Percentiles rank a stretch among this genome's conserved stretches.
phyloP scores from a whole-genome alignment of 2,888 invertebrate genomes.

The Tetheella fluctuosa region DNA sequence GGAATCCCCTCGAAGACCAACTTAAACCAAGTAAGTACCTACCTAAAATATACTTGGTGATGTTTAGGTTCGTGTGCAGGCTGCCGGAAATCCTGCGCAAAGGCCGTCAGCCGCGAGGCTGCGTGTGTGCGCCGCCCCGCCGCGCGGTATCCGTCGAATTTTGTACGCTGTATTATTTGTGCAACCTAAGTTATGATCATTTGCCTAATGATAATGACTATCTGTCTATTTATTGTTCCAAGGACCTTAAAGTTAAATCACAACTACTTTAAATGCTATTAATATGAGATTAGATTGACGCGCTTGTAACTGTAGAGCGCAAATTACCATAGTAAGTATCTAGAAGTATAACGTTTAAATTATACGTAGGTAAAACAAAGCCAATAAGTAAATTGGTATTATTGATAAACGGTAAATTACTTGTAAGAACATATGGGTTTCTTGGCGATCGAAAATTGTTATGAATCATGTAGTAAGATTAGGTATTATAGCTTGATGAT shows the following conservation, averaged over 20 bases:
- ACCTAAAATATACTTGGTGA: slow-evolving; percentile 48
- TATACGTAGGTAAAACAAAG: neutral
- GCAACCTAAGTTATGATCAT: slow-evolving; percentile 38
- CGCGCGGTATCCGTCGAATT: slow-evolving; percentile 36
- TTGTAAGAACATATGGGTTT: slow-evolving; percentile 18
- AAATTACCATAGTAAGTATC: neutral
- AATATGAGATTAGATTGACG: slow-evolving; percentile 14
- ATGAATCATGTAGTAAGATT: slow-evolving; percentile 48
- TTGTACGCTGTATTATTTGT: slow-evolving; percentile 42
- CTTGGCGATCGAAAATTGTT: slow-evolving; percentile 3
- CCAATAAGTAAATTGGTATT: neutral
- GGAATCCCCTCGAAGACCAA: neutral
- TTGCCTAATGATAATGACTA: slow-evolving; percentile 40
- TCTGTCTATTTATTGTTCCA: slow-evolving; percentile 23
- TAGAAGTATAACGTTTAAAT: neutral
- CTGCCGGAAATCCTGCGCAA: slow-evolving; percentile 79
- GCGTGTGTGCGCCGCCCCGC: slow-evolving; percentile 38
- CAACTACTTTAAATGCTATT: slow-evolving; percentile 23
- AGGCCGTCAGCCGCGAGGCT: slow-evolving; percentile 67
- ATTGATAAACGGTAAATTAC: neutral
- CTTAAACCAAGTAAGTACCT: slow-evolving; percentile 20
- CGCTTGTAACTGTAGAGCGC: neutral
- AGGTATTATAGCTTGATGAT: slow-evolving; percentile 28
- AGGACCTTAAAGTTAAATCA: slow-evolving; percentile 24
- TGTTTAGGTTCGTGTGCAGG: slow-evolving; percentile 61